A percentile compares a stretch with the other conserved stretches of the same genome.
Evolutionary conservation across 2,888 invertebrate species (phyloP).

Genomic region (Eledona agricola): DNA sequence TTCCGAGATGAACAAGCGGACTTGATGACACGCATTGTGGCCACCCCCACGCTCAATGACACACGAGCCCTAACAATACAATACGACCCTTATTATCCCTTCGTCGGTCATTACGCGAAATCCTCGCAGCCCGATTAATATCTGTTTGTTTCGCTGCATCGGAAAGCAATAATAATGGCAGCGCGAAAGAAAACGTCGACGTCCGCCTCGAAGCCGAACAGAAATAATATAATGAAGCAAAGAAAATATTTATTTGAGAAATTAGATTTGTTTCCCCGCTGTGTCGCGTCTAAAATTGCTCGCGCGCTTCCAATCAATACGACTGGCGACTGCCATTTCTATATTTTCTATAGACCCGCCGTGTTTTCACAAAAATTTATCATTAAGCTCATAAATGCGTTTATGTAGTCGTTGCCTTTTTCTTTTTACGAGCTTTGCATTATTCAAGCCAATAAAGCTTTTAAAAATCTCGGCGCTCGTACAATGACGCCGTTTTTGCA

Average conservation of each 20-base stretch:
- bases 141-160: no score
- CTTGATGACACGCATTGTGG: conserved; percentile 62
- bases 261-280: conserved; percentile 63
- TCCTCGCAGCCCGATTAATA: conserved; percentile 54
- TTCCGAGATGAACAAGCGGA: conserved; percentile 61
- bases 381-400: conserved; percentile 58
- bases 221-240: conserved; percentile 63
- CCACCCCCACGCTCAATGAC: no score
- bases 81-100: conserved; percentile 16
- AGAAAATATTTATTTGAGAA: conserved; percentile 64
- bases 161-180: conserved; percentile 55
- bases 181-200: conserved; percentile 52
- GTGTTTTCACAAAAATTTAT: conserved; percentile 58
- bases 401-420: conserved; percentile 47
- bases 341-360: conserved; percentile 48
- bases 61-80: conserved; percentile 49
- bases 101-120: conserved; percentile 45
- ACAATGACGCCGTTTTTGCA: conserved; percentile 27
- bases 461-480: conserved; percentile 21
- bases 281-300: conserved; percentile 57
- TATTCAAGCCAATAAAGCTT: conserved; percentile 52
- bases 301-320: conserved; percentile 57
- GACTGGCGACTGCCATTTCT: conserved; percentile 56
- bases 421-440: conserved; percentile 48
- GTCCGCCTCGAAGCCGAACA: conserved; percentile 55